A percentile compares a stretch with the other conserved stretches of the same genome.
Evolutionary conservation across 2,888 invertebrate genomes (phyloP).

Genomic region (Masnerella sp.): DNA sequence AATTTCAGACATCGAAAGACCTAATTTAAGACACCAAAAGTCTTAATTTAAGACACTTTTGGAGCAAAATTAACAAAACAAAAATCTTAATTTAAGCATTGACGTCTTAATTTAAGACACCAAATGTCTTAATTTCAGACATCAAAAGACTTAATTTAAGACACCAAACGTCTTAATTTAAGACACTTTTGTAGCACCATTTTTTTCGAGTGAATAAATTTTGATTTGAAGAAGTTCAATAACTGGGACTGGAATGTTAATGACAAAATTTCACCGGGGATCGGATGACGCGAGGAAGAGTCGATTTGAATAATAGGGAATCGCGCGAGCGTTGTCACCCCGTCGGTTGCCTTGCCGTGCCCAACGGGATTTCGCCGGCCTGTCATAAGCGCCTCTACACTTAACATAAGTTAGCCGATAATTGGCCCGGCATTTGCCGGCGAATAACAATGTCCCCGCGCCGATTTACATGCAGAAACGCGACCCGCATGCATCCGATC

Average conservation of each 20-base stretch:
- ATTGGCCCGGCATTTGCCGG: constrained; percentile 63
- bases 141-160: no score
- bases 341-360: constrained; percentile 65
- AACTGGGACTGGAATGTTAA: constrained; percentile 1
- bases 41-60: no score
- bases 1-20: no score
- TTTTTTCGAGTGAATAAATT: no score
- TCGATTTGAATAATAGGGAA: constrained; percentile 56
- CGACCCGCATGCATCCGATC: constrained; percentile 55
- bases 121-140: no score
- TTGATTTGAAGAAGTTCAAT: no score
- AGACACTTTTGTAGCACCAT: no score
- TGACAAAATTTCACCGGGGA: constrained; percentile 5
- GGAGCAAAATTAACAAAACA: no score
- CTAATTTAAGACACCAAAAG: no score
- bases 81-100: no score
- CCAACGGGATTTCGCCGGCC: constrained; percentile 63
- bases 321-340: constrained; percentile 58
- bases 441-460: constrained; percentile 55
- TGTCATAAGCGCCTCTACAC: constrained; percentile 67
- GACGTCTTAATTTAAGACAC: no score
- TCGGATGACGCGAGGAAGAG: constrained; percentile 49
- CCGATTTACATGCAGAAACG: constrained; percentile 59
- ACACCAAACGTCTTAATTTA: no score
- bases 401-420: constrained; percentile 70